These are phyloP conservation scores for Dryomyza anilis DNA, from an alignment of 2,888 invertebrate species.

Conservation along the genomic window DNA sequence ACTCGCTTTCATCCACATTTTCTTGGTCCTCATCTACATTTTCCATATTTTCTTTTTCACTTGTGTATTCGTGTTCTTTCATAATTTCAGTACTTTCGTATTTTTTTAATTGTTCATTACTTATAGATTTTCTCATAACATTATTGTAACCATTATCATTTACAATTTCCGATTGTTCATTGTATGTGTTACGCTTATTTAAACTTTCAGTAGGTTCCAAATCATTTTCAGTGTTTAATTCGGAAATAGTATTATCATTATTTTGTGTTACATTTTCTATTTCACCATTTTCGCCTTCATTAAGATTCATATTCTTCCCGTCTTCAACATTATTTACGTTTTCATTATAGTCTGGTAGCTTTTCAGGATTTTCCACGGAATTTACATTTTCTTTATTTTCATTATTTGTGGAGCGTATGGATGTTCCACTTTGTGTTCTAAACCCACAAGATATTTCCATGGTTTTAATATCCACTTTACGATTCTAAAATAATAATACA, in stretches of 20 bases:
- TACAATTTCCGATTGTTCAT: too few species aligned
- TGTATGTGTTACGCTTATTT: too few species aligned
- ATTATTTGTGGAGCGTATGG: background rate
- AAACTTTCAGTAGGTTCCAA: too few species aligned
- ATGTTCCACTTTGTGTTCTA: background rate
- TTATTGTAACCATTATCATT: too few species aligned
- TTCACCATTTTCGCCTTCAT: background rate
- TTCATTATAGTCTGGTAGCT: background rate
- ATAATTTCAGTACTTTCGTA: too few species aligned
- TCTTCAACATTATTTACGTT: background rate
- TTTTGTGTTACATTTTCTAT: background rate
- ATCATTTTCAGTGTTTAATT: too few species aligned
- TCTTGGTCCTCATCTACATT: too few species aligned
- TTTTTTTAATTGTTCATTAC: too few species aligned
- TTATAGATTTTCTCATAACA: too few species aligned
- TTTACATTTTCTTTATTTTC: background rate
- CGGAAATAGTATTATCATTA: background rate
- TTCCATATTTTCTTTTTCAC: too few species aligned
- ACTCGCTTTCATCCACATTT: too few species aligned
- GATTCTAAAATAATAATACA: slow-evolving; percentile 22
- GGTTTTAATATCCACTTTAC: slow-evolving; percentile 28
- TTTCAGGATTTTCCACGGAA: background rate
- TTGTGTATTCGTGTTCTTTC: too few species aligned
- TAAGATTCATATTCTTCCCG: background rate
- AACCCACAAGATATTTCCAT: slow-evolving; percentile 31